Conservation (phyloP, 2,113 vertebrate genomes). For the Brachyhypopomus gauderio region DNA sequence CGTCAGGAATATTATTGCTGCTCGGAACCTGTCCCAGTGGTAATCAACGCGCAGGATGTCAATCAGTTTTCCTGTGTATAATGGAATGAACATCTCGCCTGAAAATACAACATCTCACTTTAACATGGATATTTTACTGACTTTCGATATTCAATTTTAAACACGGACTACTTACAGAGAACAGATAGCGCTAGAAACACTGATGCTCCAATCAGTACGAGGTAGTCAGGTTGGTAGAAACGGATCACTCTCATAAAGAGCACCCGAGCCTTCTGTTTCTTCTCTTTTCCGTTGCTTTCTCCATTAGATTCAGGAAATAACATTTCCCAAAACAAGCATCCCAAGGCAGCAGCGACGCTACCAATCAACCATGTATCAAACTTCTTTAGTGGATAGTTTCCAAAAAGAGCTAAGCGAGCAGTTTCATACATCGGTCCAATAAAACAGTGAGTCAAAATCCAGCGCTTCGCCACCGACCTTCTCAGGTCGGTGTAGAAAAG, state of each 20-base stretch:
- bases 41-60: constrained; percentile 78
- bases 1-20: constrained; percentile 71
- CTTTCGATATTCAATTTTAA: neutral
- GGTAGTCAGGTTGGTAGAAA: constrained; percentile 52
- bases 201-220: constrained; percentile 58
- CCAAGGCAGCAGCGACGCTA: constrained; percentile 59
- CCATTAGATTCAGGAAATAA: constrained; percentile 58
- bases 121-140: neutral
- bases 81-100: constrained; percentile 74
- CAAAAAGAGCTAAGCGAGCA: constrained; percentile 41
- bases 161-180: constrained; percentile 68
- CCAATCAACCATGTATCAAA: constrained; percentile 56
- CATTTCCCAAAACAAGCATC: constrained; percentile 73
- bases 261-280: constrained; percentile 56
- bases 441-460: constrained; percentile 46
- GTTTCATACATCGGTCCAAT: constrained; percentile 66
- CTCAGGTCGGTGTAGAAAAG: fast-evolving
- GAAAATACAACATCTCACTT: constrained; percentile 23
- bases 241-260: constrained; percentile 69
- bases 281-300: neutral
- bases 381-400: constrained; percentile 21
- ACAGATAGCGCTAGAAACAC: constrained; percentile 73
- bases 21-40: constrained; percentile 62
- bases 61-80: constrained; percentile 79
- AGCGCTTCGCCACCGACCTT: constrained; percentile 42